These are phyloP conservation scores for Brachionus plicatilis DNA, from an alignment of 1,140 invertebrate genomes.

Conservation along the genomic window DNA sequence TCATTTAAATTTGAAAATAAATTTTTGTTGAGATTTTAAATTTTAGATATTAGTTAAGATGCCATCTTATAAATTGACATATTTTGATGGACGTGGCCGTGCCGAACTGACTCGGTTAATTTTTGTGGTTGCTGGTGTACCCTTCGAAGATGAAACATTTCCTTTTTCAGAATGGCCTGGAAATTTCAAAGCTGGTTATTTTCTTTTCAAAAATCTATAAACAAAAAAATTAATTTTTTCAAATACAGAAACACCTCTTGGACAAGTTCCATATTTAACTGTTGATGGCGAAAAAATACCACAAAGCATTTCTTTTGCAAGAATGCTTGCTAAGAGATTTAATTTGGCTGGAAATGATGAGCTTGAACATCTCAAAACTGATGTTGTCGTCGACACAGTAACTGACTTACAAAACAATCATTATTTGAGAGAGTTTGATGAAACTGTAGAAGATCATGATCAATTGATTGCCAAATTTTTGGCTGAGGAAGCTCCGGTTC, in stretches of 20 bases:
- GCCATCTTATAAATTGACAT: conserved; percentile 37
- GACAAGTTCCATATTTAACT: conserved; percentile 22
- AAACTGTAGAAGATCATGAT: neutral
- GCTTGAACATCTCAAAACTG: conserved; percentile 12
- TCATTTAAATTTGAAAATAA: too few species aligned
- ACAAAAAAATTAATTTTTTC: neutral
- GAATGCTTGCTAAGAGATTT: conserved; percentile 27
- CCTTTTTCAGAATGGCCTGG: neutral
- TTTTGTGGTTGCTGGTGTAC: conserved; percentile 29
- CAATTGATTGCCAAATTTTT: neutral
- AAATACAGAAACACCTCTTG: neutral
- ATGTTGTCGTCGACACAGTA: conserved; percentile 23
- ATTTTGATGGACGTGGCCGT: conserved; percentile 43
- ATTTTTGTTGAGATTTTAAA: too few species aligned
- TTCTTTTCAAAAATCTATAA: neutral
- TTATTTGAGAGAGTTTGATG: neutral
- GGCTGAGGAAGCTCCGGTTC: neutral
- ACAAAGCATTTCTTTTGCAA: conserved; percentile 41
- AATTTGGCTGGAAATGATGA: conserved; percentile 23
- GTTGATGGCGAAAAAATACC: conserved; percentile 42
- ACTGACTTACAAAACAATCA: conserved; percentile 19
- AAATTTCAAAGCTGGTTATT: neutral
- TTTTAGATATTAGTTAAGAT: neutral
- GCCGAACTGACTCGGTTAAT: conserved; percentile 41
- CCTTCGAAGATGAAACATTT: conserved; percentile 42